Evolutionary conservation across 2,113 vertebrate genomes (phyloP).

Genomic region (Pteropus alecto): DNA sequence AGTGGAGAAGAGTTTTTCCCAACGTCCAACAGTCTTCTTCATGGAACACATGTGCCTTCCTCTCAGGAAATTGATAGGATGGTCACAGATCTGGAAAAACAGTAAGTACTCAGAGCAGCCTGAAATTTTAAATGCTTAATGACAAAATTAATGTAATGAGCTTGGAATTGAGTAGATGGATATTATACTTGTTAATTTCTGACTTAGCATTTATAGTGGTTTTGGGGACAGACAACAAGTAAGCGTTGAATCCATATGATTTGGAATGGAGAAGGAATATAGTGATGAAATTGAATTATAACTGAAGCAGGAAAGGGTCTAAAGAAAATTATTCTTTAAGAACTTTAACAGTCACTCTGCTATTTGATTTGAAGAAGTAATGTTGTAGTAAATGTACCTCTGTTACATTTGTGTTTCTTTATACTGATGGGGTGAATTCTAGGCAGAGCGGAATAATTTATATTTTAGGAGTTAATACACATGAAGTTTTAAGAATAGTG

Average conservation of each 20-base stretch:
- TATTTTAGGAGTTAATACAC: not conserved
- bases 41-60: conserved; percentile 93
- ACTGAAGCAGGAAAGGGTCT: not conserved
- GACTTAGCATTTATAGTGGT: not conserved
- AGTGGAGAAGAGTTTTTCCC: conserved; percentile 96
- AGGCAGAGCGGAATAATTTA: not conserved
- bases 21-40: conserved; percentile 93
- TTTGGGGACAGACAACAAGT: not conserved
- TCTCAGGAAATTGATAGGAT: conserved; percentile 93
- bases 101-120: conserved; percentile 86
- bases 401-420: not conserved
- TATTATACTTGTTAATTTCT: not conserved
- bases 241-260: not conserved
- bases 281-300: not conserved
- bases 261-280: not conserved
- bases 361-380: conserved; percentile 32
- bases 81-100: conserved; percentile 96
- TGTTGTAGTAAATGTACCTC: not conserved
- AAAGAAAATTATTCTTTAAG: not conserved
- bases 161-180: not conserved
- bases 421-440: not conserved
- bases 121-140: not conserved
- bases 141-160: not conserved
- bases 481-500: not conserved
- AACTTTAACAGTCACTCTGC: not conserved